Evolutionary conservation across 2,888 invertebrate genomes (phyloP), one percentile per base, ranked within the genome.

Genomic region (Orthosia cruda): DNA sequence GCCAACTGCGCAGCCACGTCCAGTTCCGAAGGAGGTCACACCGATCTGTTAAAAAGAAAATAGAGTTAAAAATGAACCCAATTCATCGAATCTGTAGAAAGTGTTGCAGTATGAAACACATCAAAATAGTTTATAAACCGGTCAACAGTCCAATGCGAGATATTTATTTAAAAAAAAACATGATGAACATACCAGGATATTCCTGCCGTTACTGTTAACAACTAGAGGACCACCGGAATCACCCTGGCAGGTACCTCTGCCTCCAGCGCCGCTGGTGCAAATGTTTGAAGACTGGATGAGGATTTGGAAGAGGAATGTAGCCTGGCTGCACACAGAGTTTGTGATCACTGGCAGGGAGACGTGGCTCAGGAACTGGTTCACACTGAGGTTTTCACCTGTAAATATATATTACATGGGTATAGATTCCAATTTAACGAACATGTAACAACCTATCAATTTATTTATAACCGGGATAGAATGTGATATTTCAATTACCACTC

Each of bases 191-290:
- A 71, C 75, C 54, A 75, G 55, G 9, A 75, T 12, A 18, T 59
- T 69, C 9, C 69, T 77, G 40, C 45, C 50, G 1, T 72, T 72
- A 13, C 78, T 78, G 45, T n/a, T 57, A 4, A 72, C 74, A 9
- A 87, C 80, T 5, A 95, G 90, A 16, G 95, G 95, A 7, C 95
- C 94, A 3, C 95, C 94, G 4, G 95, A 95, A 83, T 95, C 95
- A 4, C 95, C 94, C 2, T 81, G 66, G 83, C 95, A 95, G 4
- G 88, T 88, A 20, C 59, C 40, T 45, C 40, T 59, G 40, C 59
- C 89, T 7, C 90, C 89, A 4, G 82, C 7, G 0, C 92, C 92
- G 68, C 91, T 74, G 13, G 74, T 92, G 83, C 93, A 95, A 71
- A 95, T 89, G 87, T 94, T 93, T 64, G 85, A 52, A n/a, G 58